A percentile compares a stretch with the other conserved stretches of the same genome.
Evolutionary conservation across 2,888 invertebrate genomes (phyloP).

Genomic region (Pristionchus arcanus): DNA sequence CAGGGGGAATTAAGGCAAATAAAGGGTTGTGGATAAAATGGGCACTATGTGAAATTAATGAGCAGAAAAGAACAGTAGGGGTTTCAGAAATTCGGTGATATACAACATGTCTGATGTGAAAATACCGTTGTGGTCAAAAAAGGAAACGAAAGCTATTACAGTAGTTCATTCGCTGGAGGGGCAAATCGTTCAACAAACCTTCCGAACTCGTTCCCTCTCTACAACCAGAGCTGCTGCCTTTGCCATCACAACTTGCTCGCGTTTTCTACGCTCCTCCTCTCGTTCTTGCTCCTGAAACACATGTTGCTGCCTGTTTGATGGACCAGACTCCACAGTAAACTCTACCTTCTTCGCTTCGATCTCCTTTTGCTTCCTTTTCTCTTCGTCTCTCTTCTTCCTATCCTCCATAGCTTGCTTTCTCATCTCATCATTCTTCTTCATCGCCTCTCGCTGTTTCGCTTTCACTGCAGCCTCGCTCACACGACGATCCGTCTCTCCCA

Average conservation of each 20-base stretch:
- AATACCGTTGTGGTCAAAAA: background rate
- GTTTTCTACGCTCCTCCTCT: constrained; percentile 18
- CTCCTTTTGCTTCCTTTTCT: constrained; percentile 34
- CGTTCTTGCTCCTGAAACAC: constrained; percentile 46
- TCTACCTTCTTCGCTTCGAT: background rate
- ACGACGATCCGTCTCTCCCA: constrained; percentile 59
- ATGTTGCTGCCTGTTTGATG: background rate
- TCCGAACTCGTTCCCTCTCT: constrained; percentile 44
- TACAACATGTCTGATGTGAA: background rate
- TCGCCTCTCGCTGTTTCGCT: constrained; percentile 34
- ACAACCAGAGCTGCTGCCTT: constrained; percentile 25
- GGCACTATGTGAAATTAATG: background rate
- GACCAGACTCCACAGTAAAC: background rate
- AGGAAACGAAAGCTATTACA: background rate
- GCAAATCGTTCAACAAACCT: background rate
- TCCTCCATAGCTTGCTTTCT: constrained; percentile 55
- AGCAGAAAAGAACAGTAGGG: background rate
- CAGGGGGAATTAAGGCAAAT: no score
- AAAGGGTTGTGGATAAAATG: no score
- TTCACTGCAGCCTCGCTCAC: constrained; percentile 43
- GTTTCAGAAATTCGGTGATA: background rate
- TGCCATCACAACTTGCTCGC: background rate
- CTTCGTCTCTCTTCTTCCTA: constrained; percentile 55
- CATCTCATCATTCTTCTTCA: constrained; percentile 52
- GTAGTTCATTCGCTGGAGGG: background rate